phyloP scores from a whole-genome alignment of 2,797 vertebrate species.

The Enteromius unitaeniatus region DNA sequence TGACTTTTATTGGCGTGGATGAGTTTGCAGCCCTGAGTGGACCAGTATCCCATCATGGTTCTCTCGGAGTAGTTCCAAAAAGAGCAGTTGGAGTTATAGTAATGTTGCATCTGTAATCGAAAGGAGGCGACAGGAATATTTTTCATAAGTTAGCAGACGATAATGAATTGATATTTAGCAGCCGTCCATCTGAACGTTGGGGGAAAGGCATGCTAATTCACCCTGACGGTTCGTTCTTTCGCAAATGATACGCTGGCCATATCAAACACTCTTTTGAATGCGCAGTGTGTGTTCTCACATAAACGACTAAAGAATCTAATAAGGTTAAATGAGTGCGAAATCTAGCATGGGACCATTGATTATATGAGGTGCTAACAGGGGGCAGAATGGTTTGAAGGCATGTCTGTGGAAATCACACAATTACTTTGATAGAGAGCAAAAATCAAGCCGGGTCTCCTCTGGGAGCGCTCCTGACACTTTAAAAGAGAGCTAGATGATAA shows the following conservation, averaged over 20 bases:
- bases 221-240: conserved; percentile 14
- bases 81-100: conserved; percentile 99
- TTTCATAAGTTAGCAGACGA: conserved; percentile 7
- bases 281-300: conserved; percentile 69
- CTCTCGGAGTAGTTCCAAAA: conserved; percentile 99
- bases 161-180: conserved; percentile 24
- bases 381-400: conserved; percentile 81
- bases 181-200: background rate
- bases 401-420: conserved; percentile 79
- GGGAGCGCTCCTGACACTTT: conserved; percentile 80
- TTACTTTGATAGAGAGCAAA: conserved; percentile 80
- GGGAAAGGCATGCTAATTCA: background rate
- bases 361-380: conserved; percentile 79
- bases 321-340: conserved; percentile 73
- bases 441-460: conserved; percentile 73
- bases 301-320: conserved; percentile 50
- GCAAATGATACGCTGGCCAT: conserved; percentile 34
- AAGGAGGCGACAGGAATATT: conserved; percentile 64
- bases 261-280: conserved; percentile 43
- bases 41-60: conserved; percentile 99
- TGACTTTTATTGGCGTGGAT: conserved; percentile 96
- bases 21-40: conserved; percentile 98
- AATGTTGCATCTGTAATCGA: conserved; percentile 91
- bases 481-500: conserved; percentile 81
- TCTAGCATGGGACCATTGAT: conserved; percentile 71